Conservation (phyloP, 2,797 vertebrate genomes). For the Nannoperca obscura region DNA sequence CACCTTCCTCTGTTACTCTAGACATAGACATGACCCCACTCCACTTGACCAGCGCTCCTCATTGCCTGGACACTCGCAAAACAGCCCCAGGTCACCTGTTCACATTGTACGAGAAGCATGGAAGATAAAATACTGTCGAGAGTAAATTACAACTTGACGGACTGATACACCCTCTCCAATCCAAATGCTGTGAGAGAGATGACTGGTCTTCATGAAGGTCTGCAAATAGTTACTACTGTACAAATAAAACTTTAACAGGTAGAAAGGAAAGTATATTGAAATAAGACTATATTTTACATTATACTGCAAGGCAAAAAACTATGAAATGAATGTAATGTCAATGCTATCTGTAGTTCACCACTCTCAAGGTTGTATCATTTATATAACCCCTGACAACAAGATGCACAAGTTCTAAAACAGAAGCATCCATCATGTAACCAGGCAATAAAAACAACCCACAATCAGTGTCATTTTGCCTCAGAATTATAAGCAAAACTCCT, state of each 20-base stretch:
- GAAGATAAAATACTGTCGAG: neutral
- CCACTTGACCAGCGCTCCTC: constrained; percentile 33
- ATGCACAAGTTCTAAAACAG: neutral
- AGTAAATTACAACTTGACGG: neutral
- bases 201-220: neutral
- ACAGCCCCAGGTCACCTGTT: neutral
- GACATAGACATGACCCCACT: constrained; percentile 52
- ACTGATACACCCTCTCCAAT: neutral
- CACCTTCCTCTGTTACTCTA: constrained; percentile 48
- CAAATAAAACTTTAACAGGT: neutral
- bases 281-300: neutral
- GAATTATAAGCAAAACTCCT: neutral
- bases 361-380: neutral
- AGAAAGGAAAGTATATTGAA: no score
- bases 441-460: neutral
- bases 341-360: neutral
- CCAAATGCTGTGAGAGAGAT: neutral
- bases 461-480: neutral
- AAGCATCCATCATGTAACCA: neutral
- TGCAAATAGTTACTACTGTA: neutral
- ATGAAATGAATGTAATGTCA: neutral
- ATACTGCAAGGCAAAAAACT: no score
- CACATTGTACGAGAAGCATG: neutral
- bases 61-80: constrained; percentile 17
- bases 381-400: neutral